Conservation (phyloP, 2,888 invertebrate species). For the Drosophila tripunctata region DNA sequence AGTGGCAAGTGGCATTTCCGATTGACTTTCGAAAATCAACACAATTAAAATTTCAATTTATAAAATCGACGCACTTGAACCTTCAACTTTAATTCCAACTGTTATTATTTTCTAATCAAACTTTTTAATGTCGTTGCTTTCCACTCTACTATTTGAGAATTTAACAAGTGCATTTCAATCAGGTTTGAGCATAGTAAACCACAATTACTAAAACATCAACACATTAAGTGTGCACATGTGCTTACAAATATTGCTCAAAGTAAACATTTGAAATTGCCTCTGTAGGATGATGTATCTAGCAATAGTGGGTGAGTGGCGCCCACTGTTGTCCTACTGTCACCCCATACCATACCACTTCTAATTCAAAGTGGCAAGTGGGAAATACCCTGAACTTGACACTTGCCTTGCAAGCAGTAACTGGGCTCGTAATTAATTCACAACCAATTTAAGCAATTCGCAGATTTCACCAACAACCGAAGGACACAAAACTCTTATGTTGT, state of each 20-base stretch:
- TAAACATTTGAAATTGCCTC: neutral
- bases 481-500: neutral
- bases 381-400: constrained; percentile 31
- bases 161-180: constrained; percentile 27
- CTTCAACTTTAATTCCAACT: constrained; percentile 17
- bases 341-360: neutral
- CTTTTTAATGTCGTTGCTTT: neutral
- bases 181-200: constrained; percentile 5
- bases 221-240: constrained; percentile 24
- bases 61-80: constrained; percentile 45
- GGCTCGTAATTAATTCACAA: constrained; percentile 15
- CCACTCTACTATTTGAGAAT: neutral
- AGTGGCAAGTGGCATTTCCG: constrained; percentile 8
- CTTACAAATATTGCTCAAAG: constrained; percentile 40
- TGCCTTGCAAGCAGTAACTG: constrained; percentile 1
- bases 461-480: constrained; percentile 5
- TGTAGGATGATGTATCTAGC: neutral
- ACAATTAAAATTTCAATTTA: constrained; percentile 61
- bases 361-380: neutral
- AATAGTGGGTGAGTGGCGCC: constrained; percentile 6
- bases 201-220: neutral
- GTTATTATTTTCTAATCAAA: constrained; percentile 1
- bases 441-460: constrained; percentile 8
- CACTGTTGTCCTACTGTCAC: constrained; percentile 34
- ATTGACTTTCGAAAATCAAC: constrained; percentile 58